A percentile compares a stretch with the other conserved stretches of the same genome.
These are phyloP conservation scores for Perccottus glenii DNA, from an alignment of 2,113 vertebrate genomes.

Conservation along the genomic window DNA sequence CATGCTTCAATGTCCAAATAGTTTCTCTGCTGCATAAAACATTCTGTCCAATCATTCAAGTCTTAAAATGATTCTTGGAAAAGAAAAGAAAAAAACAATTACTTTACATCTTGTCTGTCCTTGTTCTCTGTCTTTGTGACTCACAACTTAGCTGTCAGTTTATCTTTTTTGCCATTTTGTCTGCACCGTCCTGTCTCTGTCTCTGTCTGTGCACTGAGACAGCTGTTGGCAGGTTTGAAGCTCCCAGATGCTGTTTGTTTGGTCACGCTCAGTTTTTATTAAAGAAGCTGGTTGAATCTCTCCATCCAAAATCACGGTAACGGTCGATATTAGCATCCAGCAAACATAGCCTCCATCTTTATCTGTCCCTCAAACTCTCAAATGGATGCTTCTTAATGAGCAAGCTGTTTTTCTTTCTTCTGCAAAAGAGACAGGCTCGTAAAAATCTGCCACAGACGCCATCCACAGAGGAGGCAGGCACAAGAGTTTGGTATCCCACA, in stretches of 20 bases:
- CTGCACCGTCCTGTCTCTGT: slow-evolving; percentile 27
- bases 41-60: slow-evolving; percentile 1
- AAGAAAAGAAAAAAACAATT: neutral
- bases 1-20: neutral
- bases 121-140: slow-evolving; percentile 19
- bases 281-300: slow-evolving; percentile 32
- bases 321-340: slow-evolving; percentile 16
- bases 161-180: slow-evolving; percentile 55
- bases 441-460: slow-evolving; percentile 24
- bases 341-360: slow-evolving; percentile 14
- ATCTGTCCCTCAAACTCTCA: slow-evolving; percentile 26
- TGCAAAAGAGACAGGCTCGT: slow-evolving; percentile 56
- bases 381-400: slow-evolving; percentile 41
- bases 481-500: slow-evolving; percentile 31
- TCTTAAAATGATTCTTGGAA: slow-evolving; percentile 7
- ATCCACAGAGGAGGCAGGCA: slow-evolving; percentile 20
- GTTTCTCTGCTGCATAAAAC: slow-evolving; percentile 1
- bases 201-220: slow-evolving; percentile 42
- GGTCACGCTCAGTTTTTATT: slow-evolving; percentile 47
- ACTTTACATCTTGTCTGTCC: neutral
- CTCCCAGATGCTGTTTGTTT: slow-evolving; percentile 70
- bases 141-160: slow-evolving; percentile 39
- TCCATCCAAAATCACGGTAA: neutral
- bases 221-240: slow-evolving; percentile 64
- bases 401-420: slow-evolving; percentile 36